Evolutionary conservation across 2,888 invertebrate species (phyloP), one percentile per base, ranked within the genome.

Genomic region (Drosophila stalkeri): DNA sequence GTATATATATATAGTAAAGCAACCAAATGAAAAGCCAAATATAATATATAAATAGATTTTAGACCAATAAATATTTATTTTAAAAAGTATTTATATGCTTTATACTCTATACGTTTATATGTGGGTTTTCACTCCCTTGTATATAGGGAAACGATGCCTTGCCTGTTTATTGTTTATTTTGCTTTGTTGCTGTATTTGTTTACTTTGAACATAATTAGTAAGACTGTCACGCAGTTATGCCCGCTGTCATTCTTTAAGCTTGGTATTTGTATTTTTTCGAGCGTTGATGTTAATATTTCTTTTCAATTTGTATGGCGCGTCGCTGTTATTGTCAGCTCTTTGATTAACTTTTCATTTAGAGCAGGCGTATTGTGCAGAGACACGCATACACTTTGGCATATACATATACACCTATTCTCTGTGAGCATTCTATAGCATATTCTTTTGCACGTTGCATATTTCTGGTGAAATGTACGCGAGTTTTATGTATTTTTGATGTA

Each of bases 401-500:
- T 11, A 51, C 23, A 57, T 9, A 35, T 20, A 33, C 12, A 27
- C 18, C 7, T 44, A 43, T 60, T 46, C 35, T 43, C 51, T 23
- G 9, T 14, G 23, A 23, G 43, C 41, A 77, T 88, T 84, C 89
- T 88, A 66, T 66, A 57, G 57, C 44, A 56, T 67, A 84, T 71
- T 75, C 72, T 75, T 77, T 82, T 47, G 59, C 59, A 51, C 44
- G 57, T 59, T 76, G 67, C 52, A 72, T 79, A 72, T 77, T 88
- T 86, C 49, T 81, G 69, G 84, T 86, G 89, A 84, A 84, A 84
- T 89, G 81, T 64, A 18, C 44, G 51, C 27, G 51, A 64, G 54
- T 72, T 89, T 84, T 86, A 89, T 84, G 78, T 78, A 72, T 78
- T 81, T 85, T 83, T 81, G 84, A 89, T 86, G 72, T 89, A 73